These are phyloP conservation scores for Chaenogobius annularis DNA, from an alignment of 2,113 vertebrate species.

Conservation along the genomic window DNA sequence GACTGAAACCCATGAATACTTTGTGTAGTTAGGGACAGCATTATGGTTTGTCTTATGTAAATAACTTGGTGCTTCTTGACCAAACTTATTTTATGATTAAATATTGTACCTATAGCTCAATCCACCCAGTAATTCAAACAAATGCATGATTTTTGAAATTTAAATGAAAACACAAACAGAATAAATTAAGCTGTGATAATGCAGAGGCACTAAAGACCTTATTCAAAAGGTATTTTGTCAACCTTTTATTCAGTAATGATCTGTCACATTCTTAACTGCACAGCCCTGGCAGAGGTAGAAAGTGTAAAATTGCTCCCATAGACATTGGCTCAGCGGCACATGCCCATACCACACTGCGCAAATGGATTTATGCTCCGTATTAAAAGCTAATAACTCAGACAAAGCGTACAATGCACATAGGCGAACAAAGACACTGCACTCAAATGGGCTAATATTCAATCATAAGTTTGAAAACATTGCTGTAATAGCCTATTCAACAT, in stretches of 20 bases:
- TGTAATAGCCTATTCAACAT: constrained; percentile 68
- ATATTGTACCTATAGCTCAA: background rate
- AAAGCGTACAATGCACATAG: constrained; percentile 55
- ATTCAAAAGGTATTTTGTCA: constrained; percentile 1
- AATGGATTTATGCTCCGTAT: constrained; percentile 68
- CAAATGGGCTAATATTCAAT: constrained; percentile 70
- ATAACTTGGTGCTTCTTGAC: too few species aligned
- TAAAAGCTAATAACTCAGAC: constrained; percentile 69
- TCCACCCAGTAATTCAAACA: background rate
- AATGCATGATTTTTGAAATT: background rate
- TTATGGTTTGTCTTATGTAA: too few species aligned
- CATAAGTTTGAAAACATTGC: constrained; percentile 67
- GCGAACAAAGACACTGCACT: constrained; percentile 67
- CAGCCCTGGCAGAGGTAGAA: constrained; percentile 16
- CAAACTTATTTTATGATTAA: too few species aligned
- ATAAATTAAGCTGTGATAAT: background rate
- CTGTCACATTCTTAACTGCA: constrained; percentile 21
- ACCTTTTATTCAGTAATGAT: constrained; percentile 21
- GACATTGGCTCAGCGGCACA: background rate
- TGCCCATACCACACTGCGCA: constrained; percentile 15
- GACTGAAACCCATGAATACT: too few species aligned
- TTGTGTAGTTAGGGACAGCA: too few species aligned
- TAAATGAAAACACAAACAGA: background rate
- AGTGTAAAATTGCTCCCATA: constrained; percentile 17
- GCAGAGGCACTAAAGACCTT: background rate